Evolutionary conservation across 2,888 invertebrate genomes (phyloP).

Genomic region (Watsonalla binaria): DNA sequence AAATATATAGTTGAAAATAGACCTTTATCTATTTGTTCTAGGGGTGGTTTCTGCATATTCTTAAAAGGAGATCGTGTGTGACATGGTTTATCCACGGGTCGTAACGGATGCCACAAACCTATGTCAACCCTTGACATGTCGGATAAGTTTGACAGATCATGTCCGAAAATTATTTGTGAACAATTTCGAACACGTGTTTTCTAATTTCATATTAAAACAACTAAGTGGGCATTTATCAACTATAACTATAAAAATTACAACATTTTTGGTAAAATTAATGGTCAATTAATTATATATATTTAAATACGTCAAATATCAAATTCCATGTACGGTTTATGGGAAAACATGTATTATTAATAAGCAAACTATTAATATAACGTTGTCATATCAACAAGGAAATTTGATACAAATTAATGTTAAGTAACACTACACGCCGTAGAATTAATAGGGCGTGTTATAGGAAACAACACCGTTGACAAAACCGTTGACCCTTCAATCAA

Average conservation of each 20-base stretch:
- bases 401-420: conserved; percentile 35
- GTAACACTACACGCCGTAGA: conserved; percentile 42
- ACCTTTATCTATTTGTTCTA: conserved; percentile 25
- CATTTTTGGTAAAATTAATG: conserved; percentile 29
- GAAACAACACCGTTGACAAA: conserved; percentile 35
- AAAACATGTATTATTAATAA: conserved; percentile 35
- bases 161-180: conserved; percentile 50
- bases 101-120: conserved; percentile 65
- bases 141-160: conserved; percentile 71
- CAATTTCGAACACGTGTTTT: conserved; percentile 38
- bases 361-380: conserved; percentile 17
- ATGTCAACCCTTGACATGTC: conserved; percentile 72
- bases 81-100: conserved; percentile 57
- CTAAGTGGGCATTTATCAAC: conserved; percentile 5
- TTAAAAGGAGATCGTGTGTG: conserved; percentile 21
- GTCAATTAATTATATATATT: conserved; percentile 21
- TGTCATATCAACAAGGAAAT: conserved; percentile 34
- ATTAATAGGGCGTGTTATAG: conserved; percentile 41
- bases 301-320: conserved; percentile 36
- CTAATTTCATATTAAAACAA: conserved; percentile 25
- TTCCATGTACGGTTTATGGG: conserved; percentile 26
- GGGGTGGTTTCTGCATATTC: conserved; percentile 28
- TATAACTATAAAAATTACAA: conserved; percentile 21
- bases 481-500: conserved; percentile 61
- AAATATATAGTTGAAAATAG: conserved; percentile 28